phyloP scores from a whole-genome alignment of 2,113 vertebrate genomes.

The Nansenia antarctica region DNA sequence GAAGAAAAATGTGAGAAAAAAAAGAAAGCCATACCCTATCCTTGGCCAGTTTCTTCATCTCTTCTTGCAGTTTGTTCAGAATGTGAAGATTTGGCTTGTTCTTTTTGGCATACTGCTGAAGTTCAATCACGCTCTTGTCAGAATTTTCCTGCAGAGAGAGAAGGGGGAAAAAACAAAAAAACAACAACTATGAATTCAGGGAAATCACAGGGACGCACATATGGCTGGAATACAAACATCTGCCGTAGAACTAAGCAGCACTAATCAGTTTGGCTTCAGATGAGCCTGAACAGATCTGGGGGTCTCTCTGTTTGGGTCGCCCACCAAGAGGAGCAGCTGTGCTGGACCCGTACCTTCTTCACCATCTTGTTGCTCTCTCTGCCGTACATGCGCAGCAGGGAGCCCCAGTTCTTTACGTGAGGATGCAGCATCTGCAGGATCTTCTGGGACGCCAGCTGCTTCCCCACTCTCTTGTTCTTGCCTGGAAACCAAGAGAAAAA shows the following conservation, averaged over 20 bases:
- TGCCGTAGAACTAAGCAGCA: not conserved
- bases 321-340: not conserved
- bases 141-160: constrained; percentile 93
- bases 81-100: constrained; percentile 99
- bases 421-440: constrained; percentile 98
- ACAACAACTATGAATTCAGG: not conserved
- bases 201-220: not conserved
- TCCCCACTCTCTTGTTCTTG: constrained; percentile 98
- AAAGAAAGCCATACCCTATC: constrained; percentile 88
- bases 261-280: not conserved
- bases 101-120: constrained; percentile 99
- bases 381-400: constrained; percentile 96
- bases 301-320: not conserved
- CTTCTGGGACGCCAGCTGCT: constrained; percentile 97
- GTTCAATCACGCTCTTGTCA: constrained; percentile 96
- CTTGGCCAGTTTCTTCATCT: constrained; percentile 93
- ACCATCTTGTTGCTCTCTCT: constrained; percentile 98
- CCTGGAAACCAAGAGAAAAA: constrained; percentile 69
- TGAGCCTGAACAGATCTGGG: not conserved
- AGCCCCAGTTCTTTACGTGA: constrained; percentile 98
- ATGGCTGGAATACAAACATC: not conserved
- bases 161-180: not conserved
- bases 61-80: constrained; percentile 96
- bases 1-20: too few species aligned
- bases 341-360: constrained; percentile 85